Evolutionary conservation across 2,797 vertebrate species (phyloP).

Genomic region (Myiothlypis coronata): DNA sequence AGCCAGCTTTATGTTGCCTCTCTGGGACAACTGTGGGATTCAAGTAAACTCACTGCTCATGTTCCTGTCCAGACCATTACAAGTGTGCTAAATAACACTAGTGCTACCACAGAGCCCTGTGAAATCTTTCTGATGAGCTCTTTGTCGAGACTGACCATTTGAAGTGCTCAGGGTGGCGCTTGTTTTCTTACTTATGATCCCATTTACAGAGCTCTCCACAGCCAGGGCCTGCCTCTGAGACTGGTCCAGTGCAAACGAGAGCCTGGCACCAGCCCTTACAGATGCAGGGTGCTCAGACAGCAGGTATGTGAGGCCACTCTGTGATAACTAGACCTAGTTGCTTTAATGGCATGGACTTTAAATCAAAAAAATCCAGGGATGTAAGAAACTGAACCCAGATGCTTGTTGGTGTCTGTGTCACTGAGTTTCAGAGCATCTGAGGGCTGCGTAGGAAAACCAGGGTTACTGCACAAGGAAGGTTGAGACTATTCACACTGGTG

Average conservation of each 20-base stretch:
- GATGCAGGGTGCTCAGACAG: background rate
- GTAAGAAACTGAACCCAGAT: background rate
- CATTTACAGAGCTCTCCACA: background rate
- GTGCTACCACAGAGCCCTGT: background rate
- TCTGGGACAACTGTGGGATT: background rate
- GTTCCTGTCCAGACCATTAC: background rate
- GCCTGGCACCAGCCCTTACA: background rate
- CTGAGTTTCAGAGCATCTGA: background rate
- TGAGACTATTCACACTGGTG: background rate
- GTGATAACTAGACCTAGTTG: background rate
- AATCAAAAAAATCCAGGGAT: background rate
- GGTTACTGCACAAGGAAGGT: background rate
- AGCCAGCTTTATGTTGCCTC: background rate
- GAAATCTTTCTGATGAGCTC: constrained; percentile 15
- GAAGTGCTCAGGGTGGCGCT: background rate
- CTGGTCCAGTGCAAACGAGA: background rate
- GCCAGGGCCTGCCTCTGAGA: background rate
- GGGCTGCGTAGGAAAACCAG: background rate
- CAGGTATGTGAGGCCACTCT: background rate
- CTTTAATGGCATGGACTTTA: background rate
- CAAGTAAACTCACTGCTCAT: background rate
- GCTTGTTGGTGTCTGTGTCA: background rate
- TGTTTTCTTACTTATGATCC: background rate
- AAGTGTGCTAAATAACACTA: background rate
- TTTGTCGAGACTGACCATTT: constrained; percentile 30